Evolutionary conservation across 64 coral and sea anemone species (phyloP), one percentile per base, ranked within the genome.

Genomic region (Dendrophyllia cribrosa): DNA sequence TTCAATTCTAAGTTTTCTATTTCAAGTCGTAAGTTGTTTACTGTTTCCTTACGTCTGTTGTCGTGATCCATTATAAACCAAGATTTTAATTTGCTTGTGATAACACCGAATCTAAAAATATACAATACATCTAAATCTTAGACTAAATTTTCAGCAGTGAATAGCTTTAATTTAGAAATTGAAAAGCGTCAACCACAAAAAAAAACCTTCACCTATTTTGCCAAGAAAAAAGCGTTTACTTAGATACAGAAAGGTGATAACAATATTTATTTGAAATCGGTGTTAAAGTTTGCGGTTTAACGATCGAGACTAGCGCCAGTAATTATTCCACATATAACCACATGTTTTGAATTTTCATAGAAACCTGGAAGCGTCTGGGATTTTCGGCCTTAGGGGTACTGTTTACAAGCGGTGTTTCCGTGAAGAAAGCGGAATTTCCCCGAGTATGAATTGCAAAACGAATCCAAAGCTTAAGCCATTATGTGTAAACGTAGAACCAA

Each of bases 1-100:
- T 90, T 94, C 4, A 96, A 50, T 73, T 96, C 88, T 61, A 90
- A 55, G 50, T 94, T 94, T 45, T 94, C 79, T 22, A 94, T 62
- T 52, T 96, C 88, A 53, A 91, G 17, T 20, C 20, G 46, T 12
- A 68, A 21, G 62, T 84, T 80, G 26, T 63, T 80, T 62, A 56
- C 77, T 46, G 6, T 68, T 5, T 66, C 80, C 67, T 68, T 84
- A 51, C 80, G 60, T 68, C 80, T 84, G 8, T 67, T 50, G 60
- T 84, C 11, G 62, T 63, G 34, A 5, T 84, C 80, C 80, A 84
- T 84, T 23, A 68, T 67, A 17, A 66, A 84, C 60, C 34, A 47
- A 68, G 80, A 68, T 67, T 46, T 84, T 23, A 51, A 66, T 68
- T 84, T 67, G 80, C 80, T 8, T 14, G 80, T 15, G 60, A 84